These are phyloP conservation scores for Camarhynchus parvulus DNA, from an alignment of 2,113 vertebrate species.

Conservation along the genomic window DNA sequence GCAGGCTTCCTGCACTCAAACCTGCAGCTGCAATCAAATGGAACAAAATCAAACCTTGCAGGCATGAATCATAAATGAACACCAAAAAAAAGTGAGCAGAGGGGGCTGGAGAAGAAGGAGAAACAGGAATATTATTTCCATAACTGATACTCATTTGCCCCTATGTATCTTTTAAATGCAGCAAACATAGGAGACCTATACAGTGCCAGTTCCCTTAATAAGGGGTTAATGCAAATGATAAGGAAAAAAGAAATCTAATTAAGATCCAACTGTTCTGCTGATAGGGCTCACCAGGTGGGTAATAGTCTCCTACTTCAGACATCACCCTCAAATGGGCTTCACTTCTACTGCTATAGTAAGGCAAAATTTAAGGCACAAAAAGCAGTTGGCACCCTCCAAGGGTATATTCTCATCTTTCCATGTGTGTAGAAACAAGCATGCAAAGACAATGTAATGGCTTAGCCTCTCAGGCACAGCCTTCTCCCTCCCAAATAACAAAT, in stretches of 20 bases:
- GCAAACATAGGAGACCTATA: not conserved
- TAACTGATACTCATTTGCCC: not conserved
- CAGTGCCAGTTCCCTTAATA: not conserved
- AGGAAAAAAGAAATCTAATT: slow-evolving; percentile 55
- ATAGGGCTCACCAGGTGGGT: slow-evolving; percentile 60
- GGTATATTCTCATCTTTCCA: not conserved
- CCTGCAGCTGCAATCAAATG: not conserved
- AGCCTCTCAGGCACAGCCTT: not conserved
- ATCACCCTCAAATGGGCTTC: slow-evolving; percentile 9
- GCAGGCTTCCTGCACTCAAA: not conserved
- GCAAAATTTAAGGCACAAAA: slow-evolving; percentile 9
- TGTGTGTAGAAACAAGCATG: not conserved
- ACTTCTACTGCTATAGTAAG: not conserved
- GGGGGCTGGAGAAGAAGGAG: not conserved
- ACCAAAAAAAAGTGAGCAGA: not conserved
- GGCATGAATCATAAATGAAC: not conserved
- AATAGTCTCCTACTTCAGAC: slow-evolving; percentile 39
- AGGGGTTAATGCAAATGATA: slow-evolving; percentile 46
- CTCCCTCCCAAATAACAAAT: not conserved
- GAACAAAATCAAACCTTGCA: slow-evolving; percentile 9
- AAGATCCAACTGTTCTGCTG: slow-evolving; percentile 60
- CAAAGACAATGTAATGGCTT: not conserved
- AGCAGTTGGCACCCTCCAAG: not conserved
- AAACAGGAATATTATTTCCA: not conserved
- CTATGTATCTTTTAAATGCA: not conserved